Evolutionary conservation across 2,113 vertebrate species (phyloP), one percentile per base, ranked within the genome.

Genomic region (Leptosomus discolor): DNA sequence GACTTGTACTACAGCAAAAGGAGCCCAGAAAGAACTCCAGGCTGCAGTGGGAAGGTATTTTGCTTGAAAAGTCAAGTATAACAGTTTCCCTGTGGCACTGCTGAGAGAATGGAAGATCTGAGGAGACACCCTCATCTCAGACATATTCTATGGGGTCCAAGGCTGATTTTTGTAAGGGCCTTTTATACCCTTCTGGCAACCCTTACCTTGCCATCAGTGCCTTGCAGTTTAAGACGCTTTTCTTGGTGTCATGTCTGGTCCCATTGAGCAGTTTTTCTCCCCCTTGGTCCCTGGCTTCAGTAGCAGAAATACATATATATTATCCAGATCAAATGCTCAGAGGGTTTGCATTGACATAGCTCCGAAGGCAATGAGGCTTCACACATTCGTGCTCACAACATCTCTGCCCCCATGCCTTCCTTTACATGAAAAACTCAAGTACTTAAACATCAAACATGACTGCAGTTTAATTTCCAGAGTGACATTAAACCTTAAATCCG

Each of bases 21-120:
- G 9, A 97, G 90, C 58, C 51, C 90, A 79, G 78, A 69, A 58
- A 8, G 57, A 80, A 37, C 85, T 77, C 70, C 76, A 43, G 87
- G 74, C 70, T 85, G 87, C 81, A 53, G 32, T 1, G 13, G 61
- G 78, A 93, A 85, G 90, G 81, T 45, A 9, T 85, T 97, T 54
- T 75, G 41, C 46, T 88, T 15, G 19, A 88, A 53, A 60, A 94
- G 36, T 56, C 56, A 26, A 95, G 36, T 53, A 6, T 58, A 83
- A 43, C 57, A 57, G 73, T 48, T 70, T 83, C 75, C 75, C 54
- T 5, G 1, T 27, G 46, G 85, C 68, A 21, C 41, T 54, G 46
- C 79, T 91, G 92, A 91, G 94, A 75, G 83, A 67, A 84, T 84
- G 88, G 90, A 95, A 96, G 91, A 22, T 60, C 60, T 89, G 83